Base-by-base conservation (phyloP, 2,888 invertebrate species). In the Liodrosophila aerea region DNA sequence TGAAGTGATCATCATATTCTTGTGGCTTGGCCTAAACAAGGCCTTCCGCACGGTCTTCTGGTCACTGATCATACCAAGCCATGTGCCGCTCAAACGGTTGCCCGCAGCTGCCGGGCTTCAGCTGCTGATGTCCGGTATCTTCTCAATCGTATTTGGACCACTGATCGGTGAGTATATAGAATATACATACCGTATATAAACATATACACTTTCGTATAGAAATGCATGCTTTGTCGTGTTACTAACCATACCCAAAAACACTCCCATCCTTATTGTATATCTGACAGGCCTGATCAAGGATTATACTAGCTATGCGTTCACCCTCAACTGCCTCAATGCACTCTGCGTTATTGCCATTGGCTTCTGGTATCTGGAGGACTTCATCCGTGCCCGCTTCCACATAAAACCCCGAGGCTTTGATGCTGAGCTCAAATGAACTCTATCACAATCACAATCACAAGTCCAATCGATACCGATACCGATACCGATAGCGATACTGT, bases 81-180 rank as follows among this genome's bases (percentile, higher is more conserved):
- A 95, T 85, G 94, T 95, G 22, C 93, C 94, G 0, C 80, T 95
- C 5, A 92, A 93, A 58, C 92, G 93, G 61, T 80, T 95, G 54
- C 94, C 95, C 0, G 94, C 94, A 7, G 95, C 94, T 0, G 92
- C 93, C 2, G 94, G 94, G 0, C 89, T 95, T 22, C 94, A 94
- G 82, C 88, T 94, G 27, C 89, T 94, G 0, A 92, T 92, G 51
- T 93, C 93, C 72, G 94, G 94, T 13, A 88, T 94, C 4, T 91
- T 93, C 4, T 93, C 93, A 41, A 88, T 94, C 31, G 64, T 89
- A 0, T 87, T 93, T 52, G 94, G 94, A 44, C 94, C 94, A 12
- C 64, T 94, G 51, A 92, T 94, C 45, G 94, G 94, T 94, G 87
- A 91, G 91, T 85, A 0, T 1, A 4, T 85, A 0, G 5, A 4